A percentile compares a stretch with the other conserved stretches of the same genome.
Evolutionary conservation across 2,113 vertebrate genomes (phyloP).

Genomic region (Taxidea taxus): DNA sequence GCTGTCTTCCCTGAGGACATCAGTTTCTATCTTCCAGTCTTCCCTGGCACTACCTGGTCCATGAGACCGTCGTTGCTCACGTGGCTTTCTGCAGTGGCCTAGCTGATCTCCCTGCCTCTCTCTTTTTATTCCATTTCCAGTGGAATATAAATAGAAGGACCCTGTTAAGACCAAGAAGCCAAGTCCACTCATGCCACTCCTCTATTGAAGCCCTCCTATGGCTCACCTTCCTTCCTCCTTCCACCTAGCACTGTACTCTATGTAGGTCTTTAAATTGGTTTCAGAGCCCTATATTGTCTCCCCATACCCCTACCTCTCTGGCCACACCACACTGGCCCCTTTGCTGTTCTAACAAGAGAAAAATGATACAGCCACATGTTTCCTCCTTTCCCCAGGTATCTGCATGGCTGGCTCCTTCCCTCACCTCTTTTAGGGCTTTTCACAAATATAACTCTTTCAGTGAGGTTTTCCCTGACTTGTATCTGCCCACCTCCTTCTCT

Average conservation of each 20-base stretch:
- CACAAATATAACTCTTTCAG: neutral
- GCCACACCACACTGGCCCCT: neutral
- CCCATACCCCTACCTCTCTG: rapidly evolving
- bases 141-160: neutral
- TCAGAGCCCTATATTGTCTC: neutral
- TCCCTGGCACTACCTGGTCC: neutral
- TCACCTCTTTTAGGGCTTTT: neutral
- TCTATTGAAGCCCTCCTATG: neutral
- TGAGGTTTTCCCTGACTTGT: neutral
- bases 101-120: neutral
- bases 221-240: too few species aligned
- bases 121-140: neutral
- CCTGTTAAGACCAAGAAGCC: neutral
- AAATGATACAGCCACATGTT: neutral
- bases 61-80: neutral
- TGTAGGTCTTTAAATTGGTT: neutral
- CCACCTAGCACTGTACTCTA: neutral
- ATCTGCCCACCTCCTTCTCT: neutral
- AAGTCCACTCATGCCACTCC: neutral
- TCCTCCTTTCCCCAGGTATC: neutral
- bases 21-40: neutral
- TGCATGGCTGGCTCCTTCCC: neutral
- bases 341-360: neutral
- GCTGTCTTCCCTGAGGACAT: neutral
- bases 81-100: neutral